phyloP scores from a whole-genome alignment of 2,888 invertebrate species.

The Spilarctia lutea region DNA sequence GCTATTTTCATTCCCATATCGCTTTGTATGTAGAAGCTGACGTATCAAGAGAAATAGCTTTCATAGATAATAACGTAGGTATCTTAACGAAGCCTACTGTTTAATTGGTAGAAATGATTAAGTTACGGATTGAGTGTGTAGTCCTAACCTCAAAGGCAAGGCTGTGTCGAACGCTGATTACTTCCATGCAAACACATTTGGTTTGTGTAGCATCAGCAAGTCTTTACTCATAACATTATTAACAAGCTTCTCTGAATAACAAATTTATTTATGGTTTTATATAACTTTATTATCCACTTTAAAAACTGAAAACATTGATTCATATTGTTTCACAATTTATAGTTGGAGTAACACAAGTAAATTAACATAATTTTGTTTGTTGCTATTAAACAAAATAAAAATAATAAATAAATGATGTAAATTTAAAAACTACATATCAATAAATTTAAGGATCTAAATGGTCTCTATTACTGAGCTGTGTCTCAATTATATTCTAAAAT shows the following conservation, averaged over 20 bases:
- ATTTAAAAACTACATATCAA: neutral
- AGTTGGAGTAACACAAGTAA: too few species aligned
- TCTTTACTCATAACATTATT: slow-evolving; percentile 6
- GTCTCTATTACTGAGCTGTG: too few species aligned
- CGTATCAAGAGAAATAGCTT: slow-evolving; percentile 15
- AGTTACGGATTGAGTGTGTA: slow-evolving; percentile 17
- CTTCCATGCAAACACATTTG: slow-evolving; percentile 11
- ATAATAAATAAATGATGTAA: too few species aligned
- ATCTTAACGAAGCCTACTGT: slow-evolving; percentile 16
- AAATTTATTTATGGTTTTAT: neutral
- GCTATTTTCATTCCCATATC: neutral
- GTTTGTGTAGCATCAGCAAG: slow-evolving; percentile 9
- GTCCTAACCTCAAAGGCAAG: slow-evolving; percentile 16
- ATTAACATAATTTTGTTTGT: too few species aligned
- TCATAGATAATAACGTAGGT: slow-evolving; percentile 26
- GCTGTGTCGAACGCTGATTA: slow-evolving; percentile 28
- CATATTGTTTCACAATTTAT: neutral
- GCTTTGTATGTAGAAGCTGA: neutral
- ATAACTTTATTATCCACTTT: neutral
- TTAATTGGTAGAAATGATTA: slow-evolving; percentile 31
- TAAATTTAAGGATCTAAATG: neutral
- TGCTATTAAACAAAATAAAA: too few species aligned
- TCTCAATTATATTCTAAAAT: too few species aligned
- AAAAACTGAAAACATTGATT: neutral
- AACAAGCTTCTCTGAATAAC: neutral